Percentiles rank a stretch among this genome's conserved stretches.
These are phyloP conservation scores for Phrynocephalus forsythii DNA, from an alignment of 2,797 vertebrate genomes.

Conservation along the genomic window DNA sequence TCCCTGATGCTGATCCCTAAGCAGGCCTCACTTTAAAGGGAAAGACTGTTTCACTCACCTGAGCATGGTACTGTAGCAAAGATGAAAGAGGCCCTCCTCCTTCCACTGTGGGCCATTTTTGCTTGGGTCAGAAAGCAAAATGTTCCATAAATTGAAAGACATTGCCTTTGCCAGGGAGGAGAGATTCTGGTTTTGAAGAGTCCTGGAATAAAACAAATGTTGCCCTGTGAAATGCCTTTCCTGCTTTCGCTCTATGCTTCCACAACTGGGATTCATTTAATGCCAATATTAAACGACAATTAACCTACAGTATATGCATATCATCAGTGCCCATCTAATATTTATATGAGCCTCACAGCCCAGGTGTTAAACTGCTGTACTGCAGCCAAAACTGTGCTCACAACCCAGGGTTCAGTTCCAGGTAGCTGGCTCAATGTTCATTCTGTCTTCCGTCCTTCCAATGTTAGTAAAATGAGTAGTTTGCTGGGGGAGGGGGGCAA, in stretches of 20 bases:
- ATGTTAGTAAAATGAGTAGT: too few relatives aligned
- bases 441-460: too few relatives aligned
- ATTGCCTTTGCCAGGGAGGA: constrained; percentile 74
- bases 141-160: constrained; percentile 76
- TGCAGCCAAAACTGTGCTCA: too few relatives aligned
- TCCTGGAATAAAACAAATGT: constrained; percentile 69
- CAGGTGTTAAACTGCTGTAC: too few relatives aligned
- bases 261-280: background rate
- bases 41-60: constrained; percentile 73
- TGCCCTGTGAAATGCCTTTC: background rate
- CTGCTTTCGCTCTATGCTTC: background rate
- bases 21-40: background rate
- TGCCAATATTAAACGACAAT: background rate
- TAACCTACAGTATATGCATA: background rate
- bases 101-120: constrained; percentile 80
- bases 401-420: too few relatives aligned
- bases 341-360: too few relatives aligned
- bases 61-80: constrained; percentile 84
- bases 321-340: too few relatives aligned
- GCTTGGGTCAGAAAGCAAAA: constrained; percentile 75
- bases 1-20: too few relatives aligned
- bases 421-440: too few relatives aligned
- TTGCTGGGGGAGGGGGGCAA: too few relatives aligned
- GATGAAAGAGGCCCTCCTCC: constrained; percentile 81
- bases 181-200: constrained; percentile 81